These are phyloP conservation scores for Calameuta pallipes DNA, from an alignment of 2,888 invertebrate genomes.

Conservation along the genomic window DNA sequence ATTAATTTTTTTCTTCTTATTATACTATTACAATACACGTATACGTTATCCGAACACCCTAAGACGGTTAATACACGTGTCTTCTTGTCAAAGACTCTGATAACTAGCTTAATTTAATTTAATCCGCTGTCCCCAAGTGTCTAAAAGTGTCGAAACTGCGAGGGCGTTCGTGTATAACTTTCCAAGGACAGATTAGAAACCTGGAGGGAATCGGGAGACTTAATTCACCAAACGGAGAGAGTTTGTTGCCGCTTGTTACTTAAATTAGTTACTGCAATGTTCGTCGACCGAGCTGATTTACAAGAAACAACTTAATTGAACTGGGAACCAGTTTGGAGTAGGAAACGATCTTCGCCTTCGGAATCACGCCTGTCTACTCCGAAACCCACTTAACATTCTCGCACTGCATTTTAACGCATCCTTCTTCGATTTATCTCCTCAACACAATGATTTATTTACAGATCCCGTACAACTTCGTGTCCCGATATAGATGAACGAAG, in stretches of 20 bases:
- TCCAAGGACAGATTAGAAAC: conserved; percentile 15
- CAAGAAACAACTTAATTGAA: conserved; percentile 28
- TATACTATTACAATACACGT: too few species aligned
- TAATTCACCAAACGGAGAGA: conserved; percentile 11
- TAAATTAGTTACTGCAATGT: conserved; percentile 12
- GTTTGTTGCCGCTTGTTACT: conserved; percentile 16
- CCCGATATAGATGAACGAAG: too few species aligned
- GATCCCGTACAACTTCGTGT: too few species aligned
- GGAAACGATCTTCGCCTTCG: too few species aligned
- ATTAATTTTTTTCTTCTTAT: too few species aligned
- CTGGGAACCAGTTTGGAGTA: not conserved
- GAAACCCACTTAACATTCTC: too few species aligned
- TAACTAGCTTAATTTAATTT: conserved; percentile 19
- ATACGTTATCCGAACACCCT: too few species aligned
- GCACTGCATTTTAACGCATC: too few species aligned
- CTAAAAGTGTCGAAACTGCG: conserved; percentile 15
- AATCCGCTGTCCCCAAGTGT: conserved; percentile 19
- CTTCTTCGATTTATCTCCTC: too few species aligned
- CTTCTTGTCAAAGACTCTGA: conserved; percentile 2
- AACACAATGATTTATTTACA: too few species aligned
- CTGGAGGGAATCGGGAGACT: not conserved
- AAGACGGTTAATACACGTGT: too few species aligned
- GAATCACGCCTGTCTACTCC: too few species aligned
- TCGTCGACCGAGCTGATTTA: conserved; percentile 31
- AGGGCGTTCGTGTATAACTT: conserved; percentile 17